These are phyloP conservation scores for Spinus pinus DNA, from an alignment of 2,797 vertebrate species.

Conservation along the genomic window DNA sequence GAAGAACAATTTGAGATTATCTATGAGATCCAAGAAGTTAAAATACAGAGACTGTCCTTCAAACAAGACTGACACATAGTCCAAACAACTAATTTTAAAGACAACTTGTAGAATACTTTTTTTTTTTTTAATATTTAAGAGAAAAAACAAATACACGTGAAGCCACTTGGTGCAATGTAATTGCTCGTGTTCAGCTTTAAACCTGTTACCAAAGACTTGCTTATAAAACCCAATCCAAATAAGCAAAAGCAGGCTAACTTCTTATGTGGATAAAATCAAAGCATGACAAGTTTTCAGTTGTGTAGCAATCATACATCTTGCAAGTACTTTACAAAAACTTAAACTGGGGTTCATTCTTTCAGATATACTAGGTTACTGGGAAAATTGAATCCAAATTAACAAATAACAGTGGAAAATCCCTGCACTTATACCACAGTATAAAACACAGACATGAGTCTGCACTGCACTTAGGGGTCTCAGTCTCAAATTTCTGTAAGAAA, in stretches of 20 bases:
- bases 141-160: neutral
- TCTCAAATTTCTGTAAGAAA: neutral
- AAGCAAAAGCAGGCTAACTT: neutral
- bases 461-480: neutral
- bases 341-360: neutral
- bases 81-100: conserved; percentile 1
- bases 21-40: neutral
- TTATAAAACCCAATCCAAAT: neutral
- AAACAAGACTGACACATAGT: neutral
- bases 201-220: neutral
- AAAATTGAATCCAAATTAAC: neutral
- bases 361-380: neutral
- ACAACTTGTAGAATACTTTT: neutral
- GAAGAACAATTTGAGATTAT: conserved; percentile 16
- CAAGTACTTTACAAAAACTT: neutral
- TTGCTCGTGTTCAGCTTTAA: neutral
- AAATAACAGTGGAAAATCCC: neutral
- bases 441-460: neutral
- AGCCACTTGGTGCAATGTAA: neutral
- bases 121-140: neutral
- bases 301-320: neutral
- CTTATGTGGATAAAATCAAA: neutral
- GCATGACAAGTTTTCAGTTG: neutral
- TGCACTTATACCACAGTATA: neutral
- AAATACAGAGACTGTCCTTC: neutral